phyloP scores from a whole-genome alignment of 2,113 vertebrate genomes.

The Morphnarchus princeps region DNA sequence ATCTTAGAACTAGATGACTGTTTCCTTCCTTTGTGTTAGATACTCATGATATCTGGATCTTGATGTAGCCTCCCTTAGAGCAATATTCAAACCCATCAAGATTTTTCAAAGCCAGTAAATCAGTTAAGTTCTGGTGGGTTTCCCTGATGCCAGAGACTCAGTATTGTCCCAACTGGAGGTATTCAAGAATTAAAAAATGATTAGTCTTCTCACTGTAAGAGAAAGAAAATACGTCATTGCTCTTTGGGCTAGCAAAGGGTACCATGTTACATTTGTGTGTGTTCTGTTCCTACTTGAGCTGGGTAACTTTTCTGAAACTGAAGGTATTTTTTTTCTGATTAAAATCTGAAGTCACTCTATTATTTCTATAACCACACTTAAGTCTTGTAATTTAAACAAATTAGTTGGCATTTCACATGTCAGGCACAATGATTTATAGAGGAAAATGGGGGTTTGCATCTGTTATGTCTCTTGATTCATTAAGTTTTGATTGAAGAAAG shows the following conservation, averaged over 20 bases:
- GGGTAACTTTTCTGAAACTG: background rate
- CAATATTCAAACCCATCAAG: background rate
- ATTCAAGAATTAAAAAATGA: background rate
- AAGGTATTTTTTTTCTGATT: conserved; percentile 61
- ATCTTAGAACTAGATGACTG: no score
- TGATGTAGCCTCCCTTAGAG: background rate
- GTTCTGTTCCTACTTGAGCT: background rate
- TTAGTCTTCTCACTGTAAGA: background rate
- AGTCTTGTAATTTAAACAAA: conserved; percentile 48
- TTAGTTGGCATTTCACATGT: background rate
- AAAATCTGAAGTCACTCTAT: conserved; percentile 60
- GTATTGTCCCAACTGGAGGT: background rate
- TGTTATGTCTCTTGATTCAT: conserved; percentile 23
- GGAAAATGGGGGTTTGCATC: background rate
- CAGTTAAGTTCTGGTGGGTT: background rate
- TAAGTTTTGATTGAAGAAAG: background rate
- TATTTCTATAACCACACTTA: conserved; percentile 59
- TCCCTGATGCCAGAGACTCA: background rate
- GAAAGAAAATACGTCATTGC: background rate
- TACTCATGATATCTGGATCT: background rate
- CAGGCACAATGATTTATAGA: conserved; percentile 27
- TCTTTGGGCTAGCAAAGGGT: background rate
- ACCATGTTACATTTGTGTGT: background rate
- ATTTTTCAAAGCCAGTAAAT: background rate
- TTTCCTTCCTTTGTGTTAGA: background rate